Evolutionary conservation across 2,797 vertebrate genomes (phyloP), one percentile per base, ranked within the genome.

Genomic region (Botia kubotai): DNA sequence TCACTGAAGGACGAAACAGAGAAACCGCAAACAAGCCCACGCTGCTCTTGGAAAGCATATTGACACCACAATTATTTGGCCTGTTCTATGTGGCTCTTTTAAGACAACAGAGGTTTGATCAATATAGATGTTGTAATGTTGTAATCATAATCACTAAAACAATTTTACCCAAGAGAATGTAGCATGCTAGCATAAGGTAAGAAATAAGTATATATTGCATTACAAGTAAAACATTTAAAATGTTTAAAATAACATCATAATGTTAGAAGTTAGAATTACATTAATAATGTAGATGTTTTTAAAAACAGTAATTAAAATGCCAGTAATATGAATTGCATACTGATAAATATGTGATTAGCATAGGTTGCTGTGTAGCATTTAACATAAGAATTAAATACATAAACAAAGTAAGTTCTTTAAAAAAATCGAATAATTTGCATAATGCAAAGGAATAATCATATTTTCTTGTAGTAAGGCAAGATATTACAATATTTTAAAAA

Each of bases 11-110:
- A 58, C 6, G 19, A 14, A 17, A 10, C 39, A 52, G 36, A 53
- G 29, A 21, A 67, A 77, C 65, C 65, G 10, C 75, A 77, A 68
- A 68, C 33, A 43, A 68, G 21, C 19, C 63, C 50, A 23, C 19
- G 1, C 5, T 43, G 19, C 63, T 67, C 65, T 68, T 68, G 11
- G 17, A 57, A 77, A 39, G 2, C 63, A 6, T 57, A 29, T 55
- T 67, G 63, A 76, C 63, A 26, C 8, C 63, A 57, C 75, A 58
- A 77, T 68, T 46, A 77, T 77, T 77, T 29, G 33, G 52, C 33
- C 7, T 7, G 5, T 39, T 39, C 36, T 39, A 39, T 6, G 36
- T 39, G 36, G 36, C 52, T 33, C 19, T 77, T 55, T 67, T 39
- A 53, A 23, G 62, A 53, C 62, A 67, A 23, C 50, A 39, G 74